Evolutionary conservation across 2,797 vertebrate species (phyloP), one percentile per base, ranked within the genome.

Genomic region (Emys orbicularis): DNA sequence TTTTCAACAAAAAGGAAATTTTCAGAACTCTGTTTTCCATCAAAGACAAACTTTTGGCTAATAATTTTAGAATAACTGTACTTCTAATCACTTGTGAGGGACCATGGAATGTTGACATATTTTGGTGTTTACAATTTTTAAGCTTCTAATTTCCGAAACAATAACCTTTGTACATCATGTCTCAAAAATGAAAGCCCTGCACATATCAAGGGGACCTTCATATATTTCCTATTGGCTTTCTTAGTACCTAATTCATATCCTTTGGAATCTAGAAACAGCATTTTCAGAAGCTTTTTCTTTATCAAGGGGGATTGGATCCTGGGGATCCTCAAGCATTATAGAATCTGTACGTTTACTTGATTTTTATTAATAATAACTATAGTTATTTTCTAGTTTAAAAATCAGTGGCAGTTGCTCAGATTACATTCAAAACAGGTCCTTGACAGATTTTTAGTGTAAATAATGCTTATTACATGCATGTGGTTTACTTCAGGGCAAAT

Each of bases 261-360:
- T 7, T 15, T 25, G 18, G 82, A 87, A 80, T 68, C 50, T 56
- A 79, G 77, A n/a, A 82, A 87, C 76, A 88, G 13, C 15, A 2
- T 79, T 95, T 92, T 74, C 86, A 90, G 50, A 84, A 84, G 56
- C 49, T 94, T 52, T 94, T n/a, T 93, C 68, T 61, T 83, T 83
- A 47, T 79, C 83, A 11, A 88, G 54, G 50, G 89, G 72, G 25
- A 13, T 31, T 94, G 50, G 53, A 61, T 91, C 80, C 87, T 90
- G 53, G 80, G 87, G 92, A 29, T 82, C 13, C 25, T 47, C 65
- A 15, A 47, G 41, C 25, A 76, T 37, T 76, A 52, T 77, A 68
- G 86, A 87, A 87, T 88, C 82, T 84, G 25, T 79, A 87, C 29
- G 90, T 95, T 83, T 54, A 80, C 90, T 95, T 82, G 13, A 86